A percentile compares a stretch with the other conserved stretches of the same genome.
These are phyloP conservation scores for Caenorhabditis sp. DNA, from an alignment of 2,888 invertebrate species.

Conservation along the genomic window DNA sequence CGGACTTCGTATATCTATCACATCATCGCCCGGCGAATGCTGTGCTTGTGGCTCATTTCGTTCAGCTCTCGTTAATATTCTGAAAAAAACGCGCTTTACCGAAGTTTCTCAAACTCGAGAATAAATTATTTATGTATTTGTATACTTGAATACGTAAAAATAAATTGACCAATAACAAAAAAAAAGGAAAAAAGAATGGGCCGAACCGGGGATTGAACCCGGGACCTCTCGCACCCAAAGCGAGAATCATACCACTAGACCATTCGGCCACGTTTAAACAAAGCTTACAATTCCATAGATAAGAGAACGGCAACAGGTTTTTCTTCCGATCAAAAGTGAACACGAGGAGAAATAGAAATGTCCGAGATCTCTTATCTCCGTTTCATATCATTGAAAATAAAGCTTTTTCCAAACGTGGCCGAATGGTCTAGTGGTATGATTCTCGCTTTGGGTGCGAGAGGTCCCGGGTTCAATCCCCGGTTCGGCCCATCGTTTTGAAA, in stretches of 20 bases:
- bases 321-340: no score
- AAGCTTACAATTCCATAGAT: no score
- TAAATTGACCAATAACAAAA: no score
- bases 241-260: slow-evolving; percentile 72
- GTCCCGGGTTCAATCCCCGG: slow-evolving; percentile 69
- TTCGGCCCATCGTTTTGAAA: slow-evolving; percentile 25
- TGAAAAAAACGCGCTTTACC: not conserved
- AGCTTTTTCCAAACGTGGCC: no score
- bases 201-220: slow-evolving; percentile 65
- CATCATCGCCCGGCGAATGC: not conserved
- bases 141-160: no score
- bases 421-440: slow-evolving; percentile 71
- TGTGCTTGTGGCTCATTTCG: slow-evolving; percentile 3
- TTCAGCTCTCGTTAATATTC: slow-evolving; percentile 29
- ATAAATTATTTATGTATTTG: no score
- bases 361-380: no score
- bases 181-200: slow-evolving; percentile 32
- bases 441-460: slow-evolving; percentile 72
- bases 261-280: slow-evolving; percentile 53
- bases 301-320: no score
- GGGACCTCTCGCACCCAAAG: slow-evolving; percentile 72
- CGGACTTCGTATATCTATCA: not conserved
- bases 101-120: no score
- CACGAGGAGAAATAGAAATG: no score
- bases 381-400: no score